Evolutionary conservation across 1,140 invertebrate genomes (phyloP).

Genomic region (Ptiloglossa arizonensis): DNA sequence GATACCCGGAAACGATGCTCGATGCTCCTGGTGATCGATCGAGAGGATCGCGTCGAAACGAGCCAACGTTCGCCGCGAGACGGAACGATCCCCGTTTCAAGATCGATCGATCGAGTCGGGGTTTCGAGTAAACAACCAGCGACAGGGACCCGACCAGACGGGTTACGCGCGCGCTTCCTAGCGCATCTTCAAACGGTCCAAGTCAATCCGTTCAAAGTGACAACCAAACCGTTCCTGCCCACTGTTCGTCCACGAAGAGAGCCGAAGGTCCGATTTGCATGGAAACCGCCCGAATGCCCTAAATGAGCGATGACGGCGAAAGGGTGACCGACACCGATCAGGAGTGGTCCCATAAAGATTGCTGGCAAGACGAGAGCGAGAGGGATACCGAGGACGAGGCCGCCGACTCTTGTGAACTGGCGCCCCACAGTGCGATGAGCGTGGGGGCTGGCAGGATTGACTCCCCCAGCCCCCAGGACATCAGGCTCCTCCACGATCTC

Average conservation of each 20-base stretch:
- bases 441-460: slow-evolving; percentile 77
- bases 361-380: slow-evolving; percentile 52
- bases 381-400: slow-evolving; percentile 55
- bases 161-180: too few relatives aligned
- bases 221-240: too few relatives aligned
- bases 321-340: slow-evolving; percentile 61
- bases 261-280: slow-evolving; percentile 32
- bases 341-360: slow-evolving; percentile 53
- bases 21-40: too few relatives aligned
- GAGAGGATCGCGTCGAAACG: too few relatives aligned
- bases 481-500: slow-evolving; percentile 76
- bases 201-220: too few relatives aligned
- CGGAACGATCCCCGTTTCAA: too few relatives aligned
- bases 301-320: slow-evolving; percentile 79
- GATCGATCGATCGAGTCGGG: too few relatives aligned
- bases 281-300: slow-evolving; percentile 70
- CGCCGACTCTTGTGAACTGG: slow-evolving; percentile 75
- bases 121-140: too few relatives aligned
- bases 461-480: slow-evolving; percentile 79
- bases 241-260: not conserved
- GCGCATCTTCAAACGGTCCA: too few relatives aligned
- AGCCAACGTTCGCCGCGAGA: too few relatives aligned
- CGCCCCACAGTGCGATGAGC: slow-evolving; percentile 77
- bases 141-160: too few relatives aligned
- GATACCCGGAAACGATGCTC: too few relatives aligned